phyloP scores from a whole-genome alignment of 1,140 invertebrate species.

The Neotoxoptera formosana region DNA sequence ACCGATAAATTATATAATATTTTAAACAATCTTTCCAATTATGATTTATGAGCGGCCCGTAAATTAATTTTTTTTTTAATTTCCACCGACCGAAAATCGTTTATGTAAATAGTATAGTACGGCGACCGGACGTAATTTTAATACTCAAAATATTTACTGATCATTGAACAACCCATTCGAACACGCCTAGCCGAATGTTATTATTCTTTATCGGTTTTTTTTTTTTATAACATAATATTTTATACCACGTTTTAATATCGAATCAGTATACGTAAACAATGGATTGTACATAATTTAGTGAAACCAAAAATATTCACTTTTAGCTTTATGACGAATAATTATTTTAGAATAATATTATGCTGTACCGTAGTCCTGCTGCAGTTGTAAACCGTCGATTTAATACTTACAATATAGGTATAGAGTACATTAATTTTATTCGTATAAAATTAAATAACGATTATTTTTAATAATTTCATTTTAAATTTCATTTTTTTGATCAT shows the following conservation, averaged over 20 bases:
- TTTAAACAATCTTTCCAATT: not conserved
- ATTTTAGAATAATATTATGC: not conserved
- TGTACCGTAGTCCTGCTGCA: not conserved
- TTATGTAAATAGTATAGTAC: conserved; percentile 25
- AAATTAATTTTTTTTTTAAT: conserved; percentile 10
- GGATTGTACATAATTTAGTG: not conserved
- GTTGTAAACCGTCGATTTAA: not conserved
- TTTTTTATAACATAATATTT: conserved; percentile 14
- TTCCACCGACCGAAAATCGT: not conserved
- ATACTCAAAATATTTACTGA: not conserved
- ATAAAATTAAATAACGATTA: not conserved
- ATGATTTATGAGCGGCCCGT: not conserved
- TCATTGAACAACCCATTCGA: not conserved
- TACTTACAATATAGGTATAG: not conserved
- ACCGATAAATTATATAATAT: not conserved
- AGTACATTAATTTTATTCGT: not conserved
- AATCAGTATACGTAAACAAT: not conserved
- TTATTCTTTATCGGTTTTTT: not conserved
- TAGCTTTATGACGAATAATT: not conserved
- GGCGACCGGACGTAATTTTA: not conserved
- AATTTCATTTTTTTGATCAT: too few species aligned
- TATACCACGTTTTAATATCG: not conserved
- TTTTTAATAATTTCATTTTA: too few species aligned
- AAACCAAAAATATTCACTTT: conserved; percentile 2
- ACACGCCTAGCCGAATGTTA: not conserved